Conservation (phyloP, 1,140 invertebrate species). For the Eumeta japonica region DNA sequence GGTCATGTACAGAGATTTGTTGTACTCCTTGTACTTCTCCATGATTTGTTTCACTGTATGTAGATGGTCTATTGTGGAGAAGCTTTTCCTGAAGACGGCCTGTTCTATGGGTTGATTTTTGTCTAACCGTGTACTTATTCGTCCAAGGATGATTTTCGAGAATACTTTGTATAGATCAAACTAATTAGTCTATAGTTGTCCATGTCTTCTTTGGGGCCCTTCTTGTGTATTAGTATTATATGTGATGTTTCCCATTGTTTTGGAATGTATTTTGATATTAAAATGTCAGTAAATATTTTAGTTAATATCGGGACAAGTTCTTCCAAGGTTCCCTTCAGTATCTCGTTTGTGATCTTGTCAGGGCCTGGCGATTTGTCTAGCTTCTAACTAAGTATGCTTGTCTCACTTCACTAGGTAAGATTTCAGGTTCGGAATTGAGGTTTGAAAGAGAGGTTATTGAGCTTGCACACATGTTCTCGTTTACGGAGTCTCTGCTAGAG, state of each 20-base stretch:
- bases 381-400: no score
- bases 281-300: neutral
- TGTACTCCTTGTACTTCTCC: slow-evolving; percentile 4
- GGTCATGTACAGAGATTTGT: no score
- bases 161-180: slow-evolving; percentile 7
- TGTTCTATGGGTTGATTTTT: slow-evolving; percentile 7
- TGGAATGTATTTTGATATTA: neutral
- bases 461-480: slow-evolving; percentile 6
- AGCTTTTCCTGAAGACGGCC: slow-evolving; percentile 4
- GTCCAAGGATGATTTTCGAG: no score
- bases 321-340: slow-evolving; percentile 7
- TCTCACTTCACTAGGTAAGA: slow-evolving; percentile 10
- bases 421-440: slow-evolving; percentile 7
- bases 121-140: slow-evolving; percentile 1
- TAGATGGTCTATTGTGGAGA: slow-evolving; percentile 5
- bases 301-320: no score
- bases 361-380: slow-evolving; percentile 8
- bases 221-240: no score
- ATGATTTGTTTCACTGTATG: slow-evolving; percentile 4
- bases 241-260: no score
- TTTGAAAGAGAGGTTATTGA: slow-evolving; percentile 1
- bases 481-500: slow-evolving; percentile 5
- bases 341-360: slow-evolving; percentile 8
- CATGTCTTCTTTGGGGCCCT: no score
- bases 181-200: no score